Evolutionary conservation across 2,113 vertebrate species (phyloP), one percentile per base, ranked within the genome.

Genomic region (Oryzias melastigma): DNA sequence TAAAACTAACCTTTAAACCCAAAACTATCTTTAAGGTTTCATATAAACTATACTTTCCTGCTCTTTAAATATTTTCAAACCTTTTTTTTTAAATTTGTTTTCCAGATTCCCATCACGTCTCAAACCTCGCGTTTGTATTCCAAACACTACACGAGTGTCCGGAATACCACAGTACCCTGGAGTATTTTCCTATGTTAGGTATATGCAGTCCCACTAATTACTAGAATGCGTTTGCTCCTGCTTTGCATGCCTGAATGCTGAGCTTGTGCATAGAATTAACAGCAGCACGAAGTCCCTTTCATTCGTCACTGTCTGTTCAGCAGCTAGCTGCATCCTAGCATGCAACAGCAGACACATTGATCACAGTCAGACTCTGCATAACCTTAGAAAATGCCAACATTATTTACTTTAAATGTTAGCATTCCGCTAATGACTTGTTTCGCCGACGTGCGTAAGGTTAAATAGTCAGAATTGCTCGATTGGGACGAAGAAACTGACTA

Each of bases 171-270:
- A 57, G n/a, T 12, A 17, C 27, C 29, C 18, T 52, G 16, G 10
- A 52, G 27, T 27, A 12, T 57, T 5, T 41, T 24, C 41, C 13
- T 24, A 16, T 59, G 17, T 48, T 8, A 43, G 52, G 35, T 14
- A 52, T 43, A 40, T 17, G 22, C 18, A 57, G 20, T 42, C 63
- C 51, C 13, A 40, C 48, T 61, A 29, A 14, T 17, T 25, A 40
- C n/a, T 69, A 62, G 65, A 50, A 52, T 58, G 57, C 44, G 40
- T 49, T 43, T 56, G 15, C 15, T 20, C 4, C 48, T 22, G 45
- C 42, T 65, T 51, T 70, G 61, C 46, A 12, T 53, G 27, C 29
- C 13, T 29, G 7, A 13, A 41, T n/a, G 54, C n/a, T 44, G 19
- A 29, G 54, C 40, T 41, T 63, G 15, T 49, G 44, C 15, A 40